Conservation (phyloP, 2,797 vertebrate species). For the Pseudocheirus occidentalis region DNA sequence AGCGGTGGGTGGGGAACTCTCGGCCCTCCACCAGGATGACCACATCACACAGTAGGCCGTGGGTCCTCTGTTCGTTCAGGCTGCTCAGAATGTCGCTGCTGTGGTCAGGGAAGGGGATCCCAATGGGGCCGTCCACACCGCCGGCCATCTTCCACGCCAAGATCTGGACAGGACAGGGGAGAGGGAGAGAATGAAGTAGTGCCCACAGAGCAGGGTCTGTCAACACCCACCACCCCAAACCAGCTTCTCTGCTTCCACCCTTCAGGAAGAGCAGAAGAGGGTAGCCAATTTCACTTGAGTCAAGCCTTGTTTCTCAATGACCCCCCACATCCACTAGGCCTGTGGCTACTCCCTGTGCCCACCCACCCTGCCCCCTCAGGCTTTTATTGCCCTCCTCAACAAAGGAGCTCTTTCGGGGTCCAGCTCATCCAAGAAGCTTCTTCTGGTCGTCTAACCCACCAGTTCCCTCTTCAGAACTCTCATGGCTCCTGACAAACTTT, state of each 20-base stretch:
- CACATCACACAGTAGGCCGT: slow-evolving; percentile 95
- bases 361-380: neutral
- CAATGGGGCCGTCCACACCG: slow-evolving; percentile 95
- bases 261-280: neutral
- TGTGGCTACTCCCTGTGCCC: neutral
- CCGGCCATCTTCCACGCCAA: slow-evolving; percentile 85
- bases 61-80: slow-evolving; percentile 95
- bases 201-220: too few species aligned
- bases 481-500: neutral
- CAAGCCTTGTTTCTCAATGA: neutral
- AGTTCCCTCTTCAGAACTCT: neutral
- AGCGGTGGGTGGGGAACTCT: slow-evolving; percentile 98
- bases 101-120: slow-evolving; percentile 99
- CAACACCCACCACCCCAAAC: neutral
- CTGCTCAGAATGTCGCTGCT: slow-evolving; percentile 96
- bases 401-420: neutral
- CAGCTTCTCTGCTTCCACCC: neutral
- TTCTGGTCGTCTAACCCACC: neutral
- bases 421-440: neutral
- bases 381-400: neutral
- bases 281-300: neutral
- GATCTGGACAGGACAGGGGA: slow-evolving; percentile 76
- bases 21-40: slow-evolving; percentile 94
- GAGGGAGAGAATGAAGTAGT: neutral
- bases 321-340: neutral